These are phyloP conservation scores for Oncorhynchus gorbuscha DNA, from an alignment of 2,113 vertebrate genomes.

Conservation along the genomic window DNA sequence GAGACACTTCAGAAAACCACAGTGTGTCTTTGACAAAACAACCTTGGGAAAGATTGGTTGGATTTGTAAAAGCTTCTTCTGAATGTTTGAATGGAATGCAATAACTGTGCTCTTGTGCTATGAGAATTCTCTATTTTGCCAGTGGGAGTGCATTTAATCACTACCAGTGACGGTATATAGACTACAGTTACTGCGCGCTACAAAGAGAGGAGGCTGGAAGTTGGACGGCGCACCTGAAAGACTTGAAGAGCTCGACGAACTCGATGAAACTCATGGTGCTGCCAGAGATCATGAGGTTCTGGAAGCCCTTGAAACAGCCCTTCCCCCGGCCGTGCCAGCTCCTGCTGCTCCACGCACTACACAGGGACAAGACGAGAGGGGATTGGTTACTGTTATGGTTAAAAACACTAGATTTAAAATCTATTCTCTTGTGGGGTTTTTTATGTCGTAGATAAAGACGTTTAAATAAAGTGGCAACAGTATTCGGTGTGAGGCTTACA, in stretches of 20 bases:
- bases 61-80: background rate
- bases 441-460: no score
- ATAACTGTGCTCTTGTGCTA: no score
- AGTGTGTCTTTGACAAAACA: conserved; percentile 10
- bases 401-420: no score
- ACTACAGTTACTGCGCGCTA: no score
- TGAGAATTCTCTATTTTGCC: no score
- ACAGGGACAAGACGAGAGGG: background rate
- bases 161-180: no score
- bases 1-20: background rate
- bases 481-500: no score
- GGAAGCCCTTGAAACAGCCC: conserved; percentile 91
- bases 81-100: background rate
- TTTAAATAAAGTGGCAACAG: no score
- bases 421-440: no score
- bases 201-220: background rate
- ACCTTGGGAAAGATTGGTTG: conserved; percentile 7
- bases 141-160: no score
- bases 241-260: conserved; percentile 98
- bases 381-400: no score
- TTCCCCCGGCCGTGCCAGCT: conserved; percentile 94
- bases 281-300: conserved; percentile 95
- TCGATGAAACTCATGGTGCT: conserved; percentile 96
- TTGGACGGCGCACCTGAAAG: conserved; percentile 84
- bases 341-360: conserved; percentile 90